Base-by-base conservation (phyloP, 2,888 invertebrate genomes). In the Campaea margaritaria region DNA sequence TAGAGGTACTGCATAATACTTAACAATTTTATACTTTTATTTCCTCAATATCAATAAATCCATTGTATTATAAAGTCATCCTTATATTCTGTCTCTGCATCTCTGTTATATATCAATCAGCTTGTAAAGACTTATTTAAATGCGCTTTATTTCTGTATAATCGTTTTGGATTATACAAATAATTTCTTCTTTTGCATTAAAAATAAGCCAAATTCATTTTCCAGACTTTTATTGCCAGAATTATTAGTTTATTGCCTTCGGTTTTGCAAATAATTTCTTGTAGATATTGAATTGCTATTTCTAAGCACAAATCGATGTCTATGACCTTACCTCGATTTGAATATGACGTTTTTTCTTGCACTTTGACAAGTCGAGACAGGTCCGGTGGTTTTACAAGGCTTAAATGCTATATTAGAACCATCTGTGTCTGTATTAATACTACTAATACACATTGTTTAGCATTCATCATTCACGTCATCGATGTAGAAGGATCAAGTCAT, bases 401-500 rank as follows among this genome's bases (percentile, higher is more conserved):
- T 81, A 73, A 78, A 79, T 78, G 80, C 78, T 78, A 75, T 78
- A 21, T 76, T 75, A 71, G 69, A 73, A 84, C 86, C 84, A 85
- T 80, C 84, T 86, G 84, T 79, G 75, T 65, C 63, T 66, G 55
- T 73, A 70, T 78, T 86, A 87, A 87, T 85, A 81, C 79, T 85
- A 85, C 85, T 77, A 73, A 76, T 82, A 83, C 76, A 80, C 81
- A 86, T 89, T 82, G 81, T 83, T 73, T 69, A 74, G 79, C 86
- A 90, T 87, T 87, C 83, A 89, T 89, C 87, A 86, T 84, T 76
- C 82, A 72, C 84, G 85, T 87, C 89, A 85, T 83, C 83, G 81
- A 69, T 74, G 31, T 31, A 31, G 5, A 3, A 31, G 64, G 76
- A 78, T 82, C 83, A 78, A 76, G 76, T 73, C 79, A 68, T 65